phyloP scores from a whole-genome alignment of 2,797 vertebrate species.

The Cyclopterus lumpus region DNA sequence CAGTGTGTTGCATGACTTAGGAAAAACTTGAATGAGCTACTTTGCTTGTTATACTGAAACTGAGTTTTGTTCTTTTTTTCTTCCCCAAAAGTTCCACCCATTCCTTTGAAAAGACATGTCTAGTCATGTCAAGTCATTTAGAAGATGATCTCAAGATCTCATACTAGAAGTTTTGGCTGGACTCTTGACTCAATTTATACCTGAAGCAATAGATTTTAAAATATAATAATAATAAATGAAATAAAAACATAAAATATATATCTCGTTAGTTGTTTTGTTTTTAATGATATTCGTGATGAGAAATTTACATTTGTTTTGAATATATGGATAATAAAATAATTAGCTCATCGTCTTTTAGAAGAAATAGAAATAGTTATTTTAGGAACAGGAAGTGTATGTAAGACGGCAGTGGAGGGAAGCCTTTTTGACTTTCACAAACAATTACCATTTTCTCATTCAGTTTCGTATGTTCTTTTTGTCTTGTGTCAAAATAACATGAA shows the following conservation, averaged over 20 bases:
- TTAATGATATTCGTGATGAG: neutral
- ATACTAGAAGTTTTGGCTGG: neutral
- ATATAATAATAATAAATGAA: no score
- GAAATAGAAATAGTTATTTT: constrained; percentile 27
- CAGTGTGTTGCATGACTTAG: constrained; percentile 41
- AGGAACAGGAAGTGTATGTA: constrained; percentile 13
- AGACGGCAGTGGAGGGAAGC: constrained; percentile 3
- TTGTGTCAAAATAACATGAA: constrained; percentile 5
- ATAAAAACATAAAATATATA: no score
- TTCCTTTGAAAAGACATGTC: neutral
- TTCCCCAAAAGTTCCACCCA: neutral
- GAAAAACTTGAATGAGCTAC: neutral
- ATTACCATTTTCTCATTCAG: neutral
- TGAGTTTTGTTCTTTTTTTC: neutral
- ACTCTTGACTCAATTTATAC: neutral
- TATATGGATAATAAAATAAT: neutral
- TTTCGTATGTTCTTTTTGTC: constrained; percentile 24
- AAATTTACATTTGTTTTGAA: neutral
- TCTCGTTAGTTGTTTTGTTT: neutral
- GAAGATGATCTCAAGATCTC: constrained; percentile 13
- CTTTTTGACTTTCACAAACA: constrained; percentile 13
- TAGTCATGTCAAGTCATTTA: constrained; percentile 7
- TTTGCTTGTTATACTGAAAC: constrained; percentile 9
- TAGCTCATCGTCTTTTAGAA: neutral
- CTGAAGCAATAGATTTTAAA: neutral